Base-by-base conservation (phyloP, 2,888 invertebrate species). In the Acronicta leporina region DNA sequence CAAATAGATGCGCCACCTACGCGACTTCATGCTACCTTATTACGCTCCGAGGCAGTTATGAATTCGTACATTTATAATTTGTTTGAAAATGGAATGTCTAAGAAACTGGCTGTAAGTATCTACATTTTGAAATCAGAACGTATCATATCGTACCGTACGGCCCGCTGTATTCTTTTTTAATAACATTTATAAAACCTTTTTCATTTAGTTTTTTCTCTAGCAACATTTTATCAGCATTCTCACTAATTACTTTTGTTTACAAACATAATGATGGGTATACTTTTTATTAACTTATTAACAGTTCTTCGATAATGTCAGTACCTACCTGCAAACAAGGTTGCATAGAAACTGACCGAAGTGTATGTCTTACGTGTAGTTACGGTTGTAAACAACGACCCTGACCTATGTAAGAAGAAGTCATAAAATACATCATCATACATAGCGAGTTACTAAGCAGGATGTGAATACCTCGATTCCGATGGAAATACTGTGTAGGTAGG, bases 1-100 rank as follows among this genome's bases (percentile, higher is more conserved):
- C 47, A 47, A 64, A 88, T 91, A 69, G 92, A 92, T 84, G 78
- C 63, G 89, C 48, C 77, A 69, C 44, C 54, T 46, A 60, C 46
- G 38, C 54, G 38, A 50, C 46, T 48, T n/a, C 42, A 48, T 30
- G 47, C 43, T 57, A 33, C 35, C 40, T 44, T 60, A 55, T 53
- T 64, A 64, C 52, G 30, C 30, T 41, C 27, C 27, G 27, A 49
- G 45, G 30, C 41, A 41, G 10, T 40, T 60, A 60, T 54, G 51
- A 57, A 62, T 60, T 1, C 33, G 8, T 46, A n/a, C 45, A 54
- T 54, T 27, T 51, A 46, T 55, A 51, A 47, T 51, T 59, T 10
- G 11, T 54, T 56, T 45, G n/a, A 41, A 20, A 40, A 16, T 47
- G 27, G 44, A 55, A 63, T 50, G 25, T 20, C 35, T 0, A 13